Evolutionary conservation across 2,888 invertebrate species (phyloP).

Genomic region (Morpho helenor): DNA sequence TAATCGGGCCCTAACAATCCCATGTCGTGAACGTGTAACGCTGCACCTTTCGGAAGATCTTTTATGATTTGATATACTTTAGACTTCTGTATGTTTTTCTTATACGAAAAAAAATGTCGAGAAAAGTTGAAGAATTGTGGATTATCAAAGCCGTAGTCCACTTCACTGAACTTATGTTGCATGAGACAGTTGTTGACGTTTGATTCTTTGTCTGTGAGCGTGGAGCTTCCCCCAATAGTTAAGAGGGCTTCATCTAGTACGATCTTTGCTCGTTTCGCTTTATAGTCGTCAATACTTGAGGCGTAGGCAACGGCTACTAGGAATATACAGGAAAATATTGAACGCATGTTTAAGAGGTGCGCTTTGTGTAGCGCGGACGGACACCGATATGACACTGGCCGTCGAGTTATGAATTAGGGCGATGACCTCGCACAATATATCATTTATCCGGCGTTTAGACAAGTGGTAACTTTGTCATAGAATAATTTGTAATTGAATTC

Average conservation of each 20-base stretch:
- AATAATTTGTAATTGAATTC: background rate
- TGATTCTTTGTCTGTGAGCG: conserved; percentile 68
- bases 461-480: background rate
- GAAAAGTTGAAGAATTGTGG: conserved; percentile 81
- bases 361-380: conserved; percentile 17
- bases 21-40: conserved; percentile 84
- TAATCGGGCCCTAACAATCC: conserved; percentile 81
- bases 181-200: conserved; percentile 79
- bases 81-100: conserved; percentile 78
- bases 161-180: conserved; percentile 75
- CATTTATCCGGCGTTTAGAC: conserved; percentile 2
- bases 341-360: conserved; percentile 28
- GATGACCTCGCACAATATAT: conserved; percentile 18
- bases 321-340: conserved; percentile 22
- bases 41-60: conserved; percentile 87
- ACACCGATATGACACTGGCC: conserved; percentile 22
- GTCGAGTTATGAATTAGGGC: conserved; percentile 9
- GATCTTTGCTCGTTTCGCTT: conserved; percentile 55
- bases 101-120: conserved; percentile 82
- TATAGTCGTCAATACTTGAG: conserved; percentile 36
- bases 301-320: conserved; percentile 36
- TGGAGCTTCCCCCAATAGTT: conserved; percentile 72
- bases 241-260: conserved; percentile 64
- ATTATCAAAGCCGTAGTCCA: conserved; percentile 72
- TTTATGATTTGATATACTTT: conserved; percentile 83